These are phyloP conservation scores for Mus musculus DNA, from an alignment of 2,113 vertebrate genomes.

Conservation along the genomic window GRCm39 chrX:43389501-43390000, in stretches of 20 bases:
- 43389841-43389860: not conserved
- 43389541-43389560: not conserved
- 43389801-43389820: not conserved
- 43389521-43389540: not conserved
- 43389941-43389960: not conserved
- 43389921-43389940: constrained; percentile 8
- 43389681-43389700: not conserved
- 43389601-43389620: not conserved
- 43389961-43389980: not conserved
- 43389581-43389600: constrained; percentile 13
- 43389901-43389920: not conserved
- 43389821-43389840: not conserved
- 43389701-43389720: not conserved
- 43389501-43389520: not conserved
- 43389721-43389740: not conserved
- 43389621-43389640: not conserved
- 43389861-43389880: not conserved
- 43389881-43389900: not conserved
- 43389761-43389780: not conserved
- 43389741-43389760: not conserved
- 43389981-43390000: not conserved
- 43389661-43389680: constrained; percentile 22
- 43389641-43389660: constrained; percentile 12
- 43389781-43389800: constrained; percentile 46
- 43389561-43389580: not conserved